Evolutionary conservation across 2,113 vertebrate species (phyloP).

Genomic region (Solenodon paradoxus): DNA sequence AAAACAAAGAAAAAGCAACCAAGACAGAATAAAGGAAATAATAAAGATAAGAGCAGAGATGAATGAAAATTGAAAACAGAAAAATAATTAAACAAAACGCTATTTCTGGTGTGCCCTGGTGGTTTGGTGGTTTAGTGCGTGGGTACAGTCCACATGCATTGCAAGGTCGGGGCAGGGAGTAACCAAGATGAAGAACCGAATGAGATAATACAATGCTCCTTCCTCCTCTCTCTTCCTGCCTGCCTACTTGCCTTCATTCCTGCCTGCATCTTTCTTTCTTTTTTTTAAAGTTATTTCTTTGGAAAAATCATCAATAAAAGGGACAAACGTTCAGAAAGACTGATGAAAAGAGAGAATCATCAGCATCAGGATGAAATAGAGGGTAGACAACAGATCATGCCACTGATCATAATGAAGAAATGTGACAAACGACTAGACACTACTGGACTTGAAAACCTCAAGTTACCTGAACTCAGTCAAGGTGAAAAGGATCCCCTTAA

Average conservation of each 20-base stretch:
- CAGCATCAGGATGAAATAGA: not conserved
- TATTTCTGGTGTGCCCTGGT: no score
- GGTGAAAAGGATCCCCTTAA: not conserved
- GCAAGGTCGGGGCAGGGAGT: no score
- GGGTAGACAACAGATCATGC: not conserved
- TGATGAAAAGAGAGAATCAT: not conserved
- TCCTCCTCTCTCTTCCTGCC: no score
- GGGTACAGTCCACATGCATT: no score
- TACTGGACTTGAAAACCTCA: not conserved
- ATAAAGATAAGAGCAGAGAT: not conserved
- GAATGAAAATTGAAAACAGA: not conserved
- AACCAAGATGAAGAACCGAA: no score
- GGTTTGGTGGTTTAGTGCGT: no score
- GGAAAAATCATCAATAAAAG: not conserved
- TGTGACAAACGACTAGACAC: not conserved
- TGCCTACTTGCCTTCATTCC: no score
- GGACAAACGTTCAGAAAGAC: not conserved
- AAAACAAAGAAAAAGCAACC: no score
- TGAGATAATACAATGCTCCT: no score
- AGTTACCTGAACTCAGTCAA: not conserved
- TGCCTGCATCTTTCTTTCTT: no score
- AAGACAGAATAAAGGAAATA: no score
- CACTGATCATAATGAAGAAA: not conserved
- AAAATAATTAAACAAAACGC: not conserved
- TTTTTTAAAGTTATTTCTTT: no score